A percentile compares a stretch with the other conserved stretches of the same genome.
Evolutionary conservation across 2,797 vertebrate species (phyloP).

Genomic region (Coluber constrictor): DNA sequence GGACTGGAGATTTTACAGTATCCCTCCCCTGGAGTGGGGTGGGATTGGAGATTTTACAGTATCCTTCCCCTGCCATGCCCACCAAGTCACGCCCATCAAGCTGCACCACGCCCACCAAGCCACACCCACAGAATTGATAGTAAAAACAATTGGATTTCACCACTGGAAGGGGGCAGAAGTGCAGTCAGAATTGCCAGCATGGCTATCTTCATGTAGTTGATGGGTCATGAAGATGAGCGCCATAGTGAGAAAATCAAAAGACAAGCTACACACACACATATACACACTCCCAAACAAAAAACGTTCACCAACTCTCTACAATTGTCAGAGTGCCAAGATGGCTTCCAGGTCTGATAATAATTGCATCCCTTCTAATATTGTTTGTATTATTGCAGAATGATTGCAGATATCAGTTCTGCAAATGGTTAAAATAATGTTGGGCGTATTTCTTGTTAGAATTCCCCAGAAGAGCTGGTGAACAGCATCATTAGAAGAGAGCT

Average conservation of each 20-base stretch:
- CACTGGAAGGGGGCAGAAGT: background rate
- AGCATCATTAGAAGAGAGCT: background rate
- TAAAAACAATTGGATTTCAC: too few relatives aligned
- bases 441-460: background rate
- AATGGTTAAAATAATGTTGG: background rate
- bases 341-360: too few relatives aligned
- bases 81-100: too few relatives aligned
- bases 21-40: too few relatives aligned
- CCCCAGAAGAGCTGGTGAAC: background rate
- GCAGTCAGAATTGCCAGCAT: background rate
- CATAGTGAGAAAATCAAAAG: background rate
- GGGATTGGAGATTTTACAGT: too few relatives aligned
- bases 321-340: too few relatives aligned
- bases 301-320: background rate
- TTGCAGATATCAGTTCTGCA: background rate
- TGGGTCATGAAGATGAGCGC: background rate
- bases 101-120: too few relatives aligned
- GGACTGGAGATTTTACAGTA: too few relatives aligned
- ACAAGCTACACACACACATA: background rate
- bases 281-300: background rate
- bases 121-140: too few relatives aligned
- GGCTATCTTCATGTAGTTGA: background rate
- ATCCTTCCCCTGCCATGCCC: too few relatives aligned
- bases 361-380: background rate
- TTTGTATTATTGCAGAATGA: background rate